Conservation (phyloP, 2,797 vertebrate species). For the Bradypodion ventrale region DNA sequence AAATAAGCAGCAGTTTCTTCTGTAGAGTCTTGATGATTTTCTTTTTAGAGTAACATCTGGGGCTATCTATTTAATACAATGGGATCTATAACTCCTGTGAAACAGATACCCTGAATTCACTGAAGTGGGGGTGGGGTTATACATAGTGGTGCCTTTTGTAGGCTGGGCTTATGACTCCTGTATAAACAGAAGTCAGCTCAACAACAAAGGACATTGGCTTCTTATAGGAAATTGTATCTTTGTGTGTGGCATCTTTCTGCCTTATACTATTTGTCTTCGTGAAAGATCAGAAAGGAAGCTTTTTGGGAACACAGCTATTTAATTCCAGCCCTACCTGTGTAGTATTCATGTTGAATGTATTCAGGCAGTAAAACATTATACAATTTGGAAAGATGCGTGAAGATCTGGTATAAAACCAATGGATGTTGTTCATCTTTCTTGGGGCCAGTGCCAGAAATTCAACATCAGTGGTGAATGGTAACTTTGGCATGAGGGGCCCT, state of each 20-base stretch:
- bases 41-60: background rate
- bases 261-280: background rate
- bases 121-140: too few species aligned
- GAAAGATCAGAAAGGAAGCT: background rate
- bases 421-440: background rate
- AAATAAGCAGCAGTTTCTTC: slow-evolving; percentile 5
- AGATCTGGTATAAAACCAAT: background rate
- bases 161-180: background rate
- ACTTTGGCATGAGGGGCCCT: too few species aligned
- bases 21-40: background rate
- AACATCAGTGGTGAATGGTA: too few species aligned
- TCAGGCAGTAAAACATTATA: background rate
- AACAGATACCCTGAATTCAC: background rate
- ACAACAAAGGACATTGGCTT: background rate
- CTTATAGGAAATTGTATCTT: background rate
- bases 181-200: background rate
- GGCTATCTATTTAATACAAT: background rate
- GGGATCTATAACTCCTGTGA: too few species aligned
- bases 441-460: background rate
- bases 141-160: background rate
- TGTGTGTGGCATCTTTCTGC: background rate
- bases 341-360: background rate
- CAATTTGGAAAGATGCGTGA: background rate
- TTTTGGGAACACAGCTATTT: background rate
- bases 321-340: background rate